Evolutionary conservation across 2,113 vertebrate genomes (phyloP), one percentile per base, ranked within the genome.

Genomic region (Pachypanchax playfairii): DNA sequence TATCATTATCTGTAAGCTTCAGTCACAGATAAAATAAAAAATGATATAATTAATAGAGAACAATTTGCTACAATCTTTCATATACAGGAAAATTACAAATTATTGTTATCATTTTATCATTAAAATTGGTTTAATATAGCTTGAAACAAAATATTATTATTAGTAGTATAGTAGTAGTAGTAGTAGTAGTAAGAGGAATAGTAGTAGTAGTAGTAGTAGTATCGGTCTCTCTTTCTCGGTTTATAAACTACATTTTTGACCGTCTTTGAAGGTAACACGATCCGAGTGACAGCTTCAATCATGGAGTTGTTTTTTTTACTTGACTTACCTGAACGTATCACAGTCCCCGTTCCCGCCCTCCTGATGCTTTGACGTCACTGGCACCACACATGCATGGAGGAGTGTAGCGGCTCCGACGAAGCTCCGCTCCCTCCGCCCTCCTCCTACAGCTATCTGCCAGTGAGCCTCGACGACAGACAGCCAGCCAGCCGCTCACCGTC

Each of bases 361-460:
- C 17, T 13, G 15, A 2, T 5, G 46, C 33, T 69, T 42, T 92
- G 90, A 92, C 92, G 91, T 92, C 91, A 91, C 9, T 48, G 59
- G 53, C 79, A 69, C 82, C 68, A 91, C 94, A 94, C 94, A 93
- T 94, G 94, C 55, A 74, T n/a, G 52, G 51, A 65, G 81, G 25
- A 65, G 83, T 69, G 81, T 5, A 18, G 62, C 6, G 7, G 38
- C 54, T 26, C 66, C 8, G 20, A 22, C 65, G 24, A 21, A 33
- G 48, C 49, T 7, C 50, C 25, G 8, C 65, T 28, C 49, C 85
- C 84, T 68, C 75, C 55, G 87, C 85, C 36, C 43, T 36, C 44
- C 57, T 63, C 65, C 56, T 65, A 31, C 56, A 42, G 60, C 79
- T 78, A 47, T 47, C 63, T 43, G 70, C 66, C 74, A 49, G 50